A percentile compares a stretch with the other conserved stretches of the same genome.
These are phyloP conservation scores for Drosophila histrio DNA, from an alignment of 2,888 invertebrate genomes.

Conservation along the genomic window DNA sequence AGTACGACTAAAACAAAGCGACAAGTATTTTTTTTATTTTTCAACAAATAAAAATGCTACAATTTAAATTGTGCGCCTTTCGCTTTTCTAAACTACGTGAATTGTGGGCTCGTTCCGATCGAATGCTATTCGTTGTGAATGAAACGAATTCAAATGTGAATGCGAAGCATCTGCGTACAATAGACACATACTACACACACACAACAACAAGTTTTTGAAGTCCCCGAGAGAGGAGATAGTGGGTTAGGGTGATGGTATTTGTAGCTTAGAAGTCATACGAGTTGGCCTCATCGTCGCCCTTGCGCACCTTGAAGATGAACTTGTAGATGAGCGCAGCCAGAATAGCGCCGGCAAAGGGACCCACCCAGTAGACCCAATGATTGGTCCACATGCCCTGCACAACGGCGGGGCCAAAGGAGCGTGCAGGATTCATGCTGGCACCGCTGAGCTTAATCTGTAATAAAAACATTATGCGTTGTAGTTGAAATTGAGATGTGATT, in stretches of 20 bases:
- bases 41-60: slow-evolving; percentile 75
- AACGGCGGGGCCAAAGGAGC: slow-evolving; percentile 94
- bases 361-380: slow-evolving; percentile 97
- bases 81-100: slow-evolving; percentile 39
- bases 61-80: slow-evolving; percentile 30
- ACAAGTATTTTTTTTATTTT: slow-evolving; percentile 56
- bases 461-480: no score
- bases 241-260: not conserved
- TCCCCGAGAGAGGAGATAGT: not conserved
- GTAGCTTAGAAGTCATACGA: slow-evolving; percentile 90
- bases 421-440: slow-evolving; percentile 96
- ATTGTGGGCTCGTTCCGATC: slow-evolving; percentile 19
- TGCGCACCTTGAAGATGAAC: slow-evolving; percentile 88
- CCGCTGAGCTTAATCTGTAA: slow-evolving; percentile 91
- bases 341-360: slow-evolving; percentile 91
- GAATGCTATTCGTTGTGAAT: slow-evolving; percentile 39
- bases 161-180: slow-evolving; percentile 10
- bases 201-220: slow-evolving; percentile 52
- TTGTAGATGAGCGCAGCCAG: slow-evolving; percentile 90
- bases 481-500: not conserved
- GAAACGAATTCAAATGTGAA: slow-evolving; percentile 38
- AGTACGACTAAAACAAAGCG: slow-evolving; percentile 55
- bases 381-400: slow-evolving; percentile 90
- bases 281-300: slow-evolving; percentile 89
- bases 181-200: slow-evolving; percentile 18